Conservation (phyloP, 2,113 vertebrate species). For the Monopterus albus region DNA sequence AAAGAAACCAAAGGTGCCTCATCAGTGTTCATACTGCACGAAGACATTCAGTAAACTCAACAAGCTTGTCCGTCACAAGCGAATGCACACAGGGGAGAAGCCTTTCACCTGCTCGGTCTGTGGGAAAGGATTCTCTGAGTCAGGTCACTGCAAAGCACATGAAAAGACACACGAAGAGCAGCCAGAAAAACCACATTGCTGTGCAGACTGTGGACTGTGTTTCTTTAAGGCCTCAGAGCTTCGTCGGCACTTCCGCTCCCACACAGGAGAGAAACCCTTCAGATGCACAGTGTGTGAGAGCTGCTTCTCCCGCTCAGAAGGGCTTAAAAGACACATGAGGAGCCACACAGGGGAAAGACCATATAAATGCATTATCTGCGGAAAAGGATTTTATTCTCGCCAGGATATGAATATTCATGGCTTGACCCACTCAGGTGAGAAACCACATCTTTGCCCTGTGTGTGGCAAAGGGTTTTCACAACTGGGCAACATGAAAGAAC, state of each 20-base stretch:
- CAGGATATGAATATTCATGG: conserved; percentile 59
- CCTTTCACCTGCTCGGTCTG: conserved; percentile 72
- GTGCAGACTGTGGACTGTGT: conserved; percentile 58
- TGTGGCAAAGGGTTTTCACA: conserved; percentile 78
- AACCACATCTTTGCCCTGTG: conserved; percentile 72
- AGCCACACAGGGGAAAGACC: conserved; percentile 73
- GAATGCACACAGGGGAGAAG: conserved; percentile 76
- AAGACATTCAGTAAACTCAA: conserved; percentile 67
- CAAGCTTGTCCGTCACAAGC: conserved; percentile 70
- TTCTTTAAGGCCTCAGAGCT: conserved; percentile 72
- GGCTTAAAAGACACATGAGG: conserved; percentile 74
- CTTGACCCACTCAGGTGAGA: conserved; percentile 72
- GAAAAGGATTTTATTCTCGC: conserved; percentile 71
- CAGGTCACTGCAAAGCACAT: conserved; percentile 71
- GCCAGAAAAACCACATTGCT: conserved; percentile 71
- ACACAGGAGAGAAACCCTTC: conserved; percentile 76
- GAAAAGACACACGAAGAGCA: conserved; percentile 72
- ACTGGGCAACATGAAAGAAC: conserved; percentile 77
- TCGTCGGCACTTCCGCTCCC: conserved; percentile 57
- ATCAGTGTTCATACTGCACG: conserved; percentile 69
- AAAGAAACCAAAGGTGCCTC: conserved; percentile 65
- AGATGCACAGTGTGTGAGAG: conserved; percentile 66
- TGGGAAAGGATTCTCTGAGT: conserved; percentile 69
- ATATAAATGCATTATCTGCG: conserved; percentile 60
- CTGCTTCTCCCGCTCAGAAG: conserved; percentile 72